These are phyloP conservation scores for Psammodynastes pulverulentus DNA, from an alignment of 2,113 vertebrate species.

Conservation along the genomic window DNA sequence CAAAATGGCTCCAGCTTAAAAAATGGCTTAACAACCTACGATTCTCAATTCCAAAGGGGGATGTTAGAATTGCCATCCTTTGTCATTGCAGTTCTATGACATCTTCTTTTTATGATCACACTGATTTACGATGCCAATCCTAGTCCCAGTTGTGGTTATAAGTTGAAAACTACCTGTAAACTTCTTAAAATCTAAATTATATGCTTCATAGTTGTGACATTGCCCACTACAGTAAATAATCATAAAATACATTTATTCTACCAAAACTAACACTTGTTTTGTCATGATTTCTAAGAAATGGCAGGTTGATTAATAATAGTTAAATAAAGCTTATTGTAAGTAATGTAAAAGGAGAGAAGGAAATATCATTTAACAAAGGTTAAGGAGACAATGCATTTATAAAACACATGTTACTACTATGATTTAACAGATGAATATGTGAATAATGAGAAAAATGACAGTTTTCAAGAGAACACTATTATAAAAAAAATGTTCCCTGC, in stretches of 20 bases:
- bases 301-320: not conserved
- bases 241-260: conserved; percentile 13
- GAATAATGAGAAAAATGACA: conserved; percentile 1
- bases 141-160: not conserved
- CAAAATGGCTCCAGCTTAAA: too few species aligned
- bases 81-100: not conserved
- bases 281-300: not conserved
- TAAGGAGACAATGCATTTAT: not conserved
- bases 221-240: not conserved
- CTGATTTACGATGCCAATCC: not conserved
- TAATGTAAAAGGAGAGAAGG: not conserved
- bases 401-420: not conserved
- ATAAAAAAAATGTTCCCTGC: not conserved
- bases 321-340: not conserved
- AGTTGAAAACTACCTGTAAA: not conserved
- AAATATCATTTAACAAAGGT: conserved; percentile 18
- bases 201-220: not conserved
- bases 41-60: not conserved
- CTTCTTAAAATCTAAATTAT: not conserved
- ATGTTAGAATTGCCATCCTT: not conserved
- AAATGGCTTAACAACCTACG: not conserved
- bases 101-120: not conserved
- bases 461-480: conserved; percentile 6
- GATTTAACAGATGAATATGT: not conserved
- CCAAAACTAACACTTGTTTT: conserved; percentile 1